phyloP scores from a whole-genome alignment of 2,888 invertebrate species.

The Neoitamus cyanurus region DNA sequence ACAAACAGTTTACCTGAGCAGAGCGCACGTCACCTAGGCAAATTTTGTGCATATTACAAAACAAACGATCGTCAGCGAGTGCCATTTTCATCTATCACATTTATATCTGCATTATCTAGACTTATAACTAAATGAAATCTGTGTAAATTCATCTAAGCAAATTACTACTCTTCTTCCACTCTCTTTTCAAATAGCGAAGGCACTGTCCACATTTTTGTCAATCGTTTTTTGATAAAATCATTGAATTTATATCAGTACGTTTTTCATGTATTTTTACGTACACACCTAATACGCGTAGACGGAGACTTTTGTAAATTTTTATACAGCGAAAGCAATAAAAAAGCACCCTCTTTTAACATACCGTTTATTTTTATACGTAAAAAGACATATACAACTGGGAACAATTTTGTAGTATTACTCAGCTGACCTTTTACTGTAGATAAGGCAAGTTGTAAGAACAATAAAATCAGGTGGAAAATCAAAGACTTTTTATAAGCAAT shows the following conservation, averaged over 20 bases:
- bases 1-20: neutral
- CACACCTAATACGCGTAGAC: neutral
- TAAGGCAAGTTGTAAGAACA: constrained; percentile 15
- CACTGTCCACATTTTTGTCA: neutral
- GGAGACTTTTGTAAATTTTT: constrained; percentile 29
- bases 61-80: neutral
- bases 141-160: neutral
- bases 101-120: neutral
- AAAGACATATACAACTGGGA: constrained; percentile 37
- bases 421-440: constrained; percentile 22
- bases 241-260: neutral
- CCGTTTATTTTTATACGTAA: constrained; percentile 32
- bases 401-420: constrained; percentile 38
- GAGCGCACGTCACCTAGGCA: neutral
- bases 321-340: constrained; percentile 10
- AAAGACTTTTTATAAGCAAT: neutral
- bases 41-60: neutral
- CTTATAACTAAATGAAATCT: neutral
- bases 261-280: neutral
- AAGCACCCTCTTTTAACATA: constrained; percentile 10
- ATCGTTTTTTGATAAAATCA: neutral
- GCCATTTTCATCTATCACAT: neutral
- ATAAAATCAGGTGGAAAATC: constrained; percentile 35
- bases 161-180: neutral
- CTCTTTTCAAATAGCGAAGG: neutral